phyloP scores from a whole-genome alignment of 2,888 invertebrate species.

The Xylocampa areola region DNA sequence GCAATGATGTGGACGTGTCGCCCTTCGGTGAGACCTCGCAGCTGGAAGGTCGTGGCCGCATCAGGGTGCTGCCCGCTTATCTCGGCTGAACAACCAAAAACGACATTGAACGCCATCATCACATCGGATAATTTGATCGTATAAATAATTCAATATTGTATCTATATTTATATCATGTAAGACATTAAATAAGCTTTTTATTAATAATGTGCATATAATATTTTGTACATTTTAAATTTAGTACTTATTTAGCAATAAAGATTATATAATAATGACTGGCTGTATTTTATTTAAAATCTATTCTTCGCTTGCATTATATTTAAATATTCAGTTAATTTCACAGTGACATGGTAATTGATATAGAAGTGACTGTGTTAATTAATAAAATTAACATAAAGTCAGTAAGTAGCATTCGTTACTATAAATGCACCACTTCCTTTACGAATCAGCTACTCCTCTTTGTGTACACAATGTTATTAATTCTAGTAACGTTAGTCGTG shows the following conservation, averaged over 20 bases:
- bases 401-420: constrained; percentile 27
- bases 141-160: constrained; percentile 36
- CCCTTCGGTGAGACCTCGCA: constrained; percentile 78
- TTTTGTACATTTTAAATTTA: constrained; percentile 39
- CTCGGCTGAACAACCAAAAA: constrained; percentile 71
- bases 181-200: constrained; percentile 33
- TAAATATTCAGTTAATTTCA: constrained; percentile 9
- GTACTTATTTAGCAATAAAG: constrained; percentile 44
- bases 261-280: constrained; percentile 25
- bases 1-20: constrained; percentile 74
- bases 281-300: constrained; percentile 33
- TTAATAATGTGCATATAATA: constrained; percentile 35
- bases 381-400: constrained; percentile 34
- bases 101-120: constrained; percentile 5
- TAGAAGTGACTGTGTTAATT: constrained; percentile 36
- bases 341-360: constrained; percentile 29
- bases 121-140: constrained; percentile 22
- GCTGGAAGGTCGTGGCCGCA: constrained; percentile 78
- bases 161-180: constrained; percentile 30
- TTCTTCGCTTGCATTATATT: background rate
- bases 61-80: constrained; percentile 82
- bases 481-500: constrained; percentile 17
- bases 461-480: constrained; percentile 36
- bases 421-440: constrained; percentile 26
- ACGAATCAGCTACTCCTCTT: constrained; percentile 10